phyloP scores from a whole-genome alignment of 2,797 vertebrate genomes.

The Gallinago nigripennis region DNA sequence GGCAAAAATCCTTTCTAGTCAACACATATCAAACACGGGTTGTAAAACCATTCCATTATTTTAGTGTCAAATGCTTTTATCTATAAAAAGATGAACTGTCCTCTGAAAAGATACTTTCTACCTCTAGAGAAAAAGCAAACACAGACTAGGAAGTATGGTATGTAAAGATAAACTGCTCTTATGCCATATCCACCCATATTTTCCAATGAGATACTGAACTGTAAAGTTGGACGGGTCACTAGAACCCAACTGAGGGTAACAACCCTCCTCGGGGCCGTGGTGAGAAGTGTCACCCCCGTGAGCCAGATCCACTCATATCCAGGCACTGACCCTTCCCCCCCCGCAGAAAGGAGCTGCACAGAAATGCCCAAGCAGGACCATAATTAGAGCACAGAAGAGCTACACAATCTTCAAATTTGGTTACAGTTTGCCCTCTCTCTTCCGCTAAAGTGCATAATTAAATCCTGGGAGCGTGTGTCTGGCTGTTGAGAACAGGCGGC shows the following conservation, averaged over 20 bases:
- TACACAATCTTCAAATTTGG: neutral
- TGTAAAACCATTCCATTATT: neutral
- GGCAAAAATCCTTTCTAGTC: neutral
- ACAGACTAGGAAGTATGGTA: neutral
- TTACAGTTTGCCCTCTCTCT: slow-evolving; percentile 5
- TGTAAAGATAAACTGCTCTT: neutral
- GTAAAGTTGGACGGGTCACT: accelerated
- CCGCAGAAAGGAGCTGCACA: neutral
- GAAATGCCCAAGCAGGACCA: neutral
- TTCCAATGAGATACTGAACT: neutral
- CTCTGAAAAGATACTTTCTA: neutral
- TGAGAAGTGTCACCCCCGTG: accelerated
- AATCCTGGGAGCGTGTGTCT: neutral
- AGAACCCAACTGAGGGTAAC: neutral
- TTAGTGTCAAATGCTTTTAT: neutral
- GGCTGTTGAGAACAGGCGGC: neutral
- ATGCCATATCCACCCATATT: neutral
- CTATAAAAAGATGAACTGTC: neutral
- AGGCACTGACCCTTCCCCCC: neutral
- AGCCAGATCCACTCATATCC: neutral
- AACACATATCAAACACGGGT: neutral
- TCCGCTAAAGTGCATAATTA: neutral
- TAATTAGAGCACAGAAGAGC: neutral
- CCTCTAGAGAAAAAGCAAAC: neutral
- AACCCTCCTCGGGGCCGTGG: accelerated